These are phyloP conservation scores for Epinephelus coioides DNA, from an alignment of 2,797 vertebrate species.

Conservation along the genomic window DNA sequence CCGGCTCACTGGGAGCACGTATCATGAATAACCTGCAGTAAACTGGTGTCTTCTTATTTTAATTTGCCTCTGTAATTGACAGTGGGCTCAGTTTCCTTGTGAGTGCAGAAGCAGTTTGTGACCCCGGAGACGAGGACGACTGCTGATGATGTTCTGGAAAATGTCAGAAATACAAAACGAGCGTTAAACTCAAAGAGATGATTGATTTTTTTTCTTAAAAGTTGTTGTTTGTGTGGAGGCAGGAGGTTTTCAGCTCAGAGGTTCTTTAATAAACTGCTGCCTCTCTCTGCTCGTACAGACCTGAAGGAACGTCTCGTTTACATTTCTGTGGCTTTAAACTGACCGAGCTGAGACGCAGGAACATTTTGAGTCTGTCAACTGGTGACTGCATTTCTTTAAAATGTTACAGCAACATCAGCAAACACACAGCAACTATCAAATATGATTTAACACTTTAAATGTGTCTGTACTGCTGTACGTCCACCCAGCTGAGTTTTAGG, in stretches of 20 bases:
- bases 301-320: background rate
- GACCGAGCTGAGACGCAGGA: background rate
- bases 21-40: conserved; percentile 58
- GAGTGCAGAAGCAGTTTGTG: conserved; percentile 18
- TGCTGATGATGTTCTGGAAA: conserved; percentile 53
- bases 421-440: background rate
- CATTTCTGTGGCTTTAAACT: background rate
- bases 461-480: no score
- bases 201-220: conserved; percentile 52
- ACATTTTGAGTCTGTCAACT: background rate
- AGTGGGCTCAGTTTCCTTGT: conserved; percentile 15
- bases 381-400: background rate
- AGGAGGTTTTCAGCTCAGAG: conserved; percentile 9
- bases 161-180: conserved; percentile 57
- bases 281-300: background rate
- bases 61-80: conserved; percentile 60
- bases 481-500: no score
- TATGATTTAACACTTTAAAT: no score
- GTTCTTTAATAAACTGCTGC: conserved; percentile 10
- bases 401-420: background rate
- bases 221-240: conserved; percentile 29
- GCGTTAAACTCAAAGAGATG: conserved; percentile 28
- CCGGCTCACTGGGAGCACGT: conserved; percentile 10
- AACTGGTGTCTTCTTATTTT: conserved; percentile 52
- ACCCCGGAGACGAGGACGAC: conserved; percentile 44